Evolutionary conservation across 2,797 vertebrate species (phyloP).

Genomic region (Lates japonicus): DNA sequence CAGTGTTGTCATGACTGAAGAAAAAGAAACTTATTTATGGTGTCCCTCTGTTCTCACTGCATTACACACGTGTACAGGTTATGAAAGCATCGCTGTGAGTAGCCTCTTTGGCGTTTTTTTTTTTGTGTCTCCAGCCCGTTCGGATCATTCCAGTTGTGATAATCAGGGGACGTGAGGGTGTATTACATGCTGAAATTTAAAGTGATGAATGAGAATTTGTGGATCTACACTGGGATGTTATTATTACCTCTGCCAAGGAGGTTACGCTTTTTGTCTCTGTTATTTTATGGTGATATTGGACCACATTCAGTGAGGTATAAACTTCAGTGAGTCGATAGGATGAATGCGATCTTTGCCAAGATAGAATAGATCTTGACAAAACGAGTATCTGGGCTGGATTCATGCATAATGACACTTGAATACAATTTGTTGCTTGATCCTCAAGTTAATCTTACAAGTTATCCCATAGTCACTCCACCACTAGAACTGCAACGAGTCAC

Average conservation of each 20-base stretch:
- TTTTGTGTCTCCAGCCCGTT: conserved; percentile 31
- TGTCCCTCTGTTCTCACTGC: conserved; percentile 32
- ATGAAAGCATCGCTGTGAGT: conserved; percentile 4
- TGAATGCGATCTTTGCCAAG: conserved; percentile 36
- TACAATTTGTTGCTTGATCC: conserved; percentile 14
- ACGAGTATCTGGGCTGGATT: conserved; percentile 35
- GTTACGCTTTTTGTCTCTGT: conserved; percentile 3
- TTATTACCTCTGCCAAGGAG: conserved; percentile 40
- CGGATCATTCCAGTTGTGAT: conserved; percentile 72
- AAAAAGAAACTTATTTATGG: conserved; percentile 33
- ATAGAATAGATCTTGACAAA: conserved; percentile 12
- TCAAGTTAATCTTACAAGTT: conserved; percentile 19
- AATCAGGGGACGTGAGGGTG: conserved; percentile 54
- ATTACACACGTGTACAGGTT: conserved; percentile 18
- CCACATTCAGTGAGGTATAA: conserved; percentile 27
- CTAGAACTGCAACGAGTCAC: conserved; percentile 21
- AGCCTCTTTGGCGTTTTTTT: conserved; percentile 44
- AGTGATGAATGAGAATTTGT: conserved; percentile 34
- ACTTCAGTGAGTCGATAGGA: conserved; percentile 6
- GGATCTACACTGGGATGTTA: conserved; percentile 43
- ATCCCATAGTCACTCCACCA: conserved; percentile 38
- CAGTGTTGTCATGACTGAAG: conserved; percentile 54
- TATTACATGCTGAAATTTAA: conserved; percentile 38
- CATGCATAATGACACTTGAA: conserved; percentile 39
- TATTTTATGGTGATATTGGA: conserved; percentile 41